These are phyloP conservation scores for Microchirus variegatus DNA, from an alignment of 2,797 vertebrate species.

Conservation along the genomic window DNA sequence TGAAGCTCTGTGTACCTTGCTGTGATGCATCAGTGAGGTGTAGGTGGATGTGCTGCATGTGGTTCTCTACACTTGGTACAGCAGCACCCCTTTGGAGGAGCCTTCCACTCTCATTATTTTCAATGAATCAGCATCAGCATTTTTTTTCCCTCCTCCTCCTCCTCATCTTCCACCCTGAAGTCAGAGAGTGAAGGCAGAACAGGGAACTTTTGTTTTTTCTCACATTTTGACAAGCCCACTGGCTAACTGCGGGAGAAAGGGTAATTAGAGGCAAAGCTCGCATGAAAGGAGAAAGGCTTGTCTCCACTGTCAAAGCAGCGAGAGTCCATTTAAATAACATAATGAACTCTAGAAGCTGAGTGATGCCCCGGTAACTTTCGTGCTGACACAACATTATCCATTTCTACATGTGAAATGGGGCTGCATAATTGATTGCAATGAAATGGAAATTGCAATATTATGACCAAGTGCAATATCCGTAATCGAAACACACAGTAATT, in stretches of 20 bases:
- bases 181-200: constrained; percentile 45
- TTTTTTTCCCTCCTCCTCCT: constrained; percentile 11
- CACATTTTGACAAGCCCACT: constrained; percentile 51
- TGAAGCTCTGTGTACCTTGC: constrained; percentile 35
- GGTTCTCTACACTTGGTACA: constrained; percentile 48
- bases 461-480: no score
- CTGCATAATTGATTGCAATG: no score
- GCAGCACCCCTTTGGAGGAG: constrained; percentile 56
- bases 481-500: no score
- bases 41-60: constrained; percentile 59
- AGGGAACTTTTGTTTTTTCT: constrained; percentile 52
- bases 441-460: no score
- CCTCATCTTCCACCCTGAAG: constrained; percentile 29
- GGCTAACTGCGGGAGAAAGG: constrained; percentile 48
- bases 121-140: constrained; percentile 55
- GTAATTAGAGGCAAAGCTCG: constrained; percentile 61
- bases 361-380: constrained; percentile 1
- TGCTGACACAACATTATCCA: neutral
- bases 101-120: constrained; percentile 76
- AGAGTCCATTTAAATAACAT: constrained; percentile 17
- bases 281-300: constrained; percentile 39
- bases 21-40: constrained; percentile 54
- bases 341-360: constrained; percentile 18
- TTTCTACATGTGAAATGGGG: neutral
- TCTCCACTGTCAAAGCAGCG: constrained; percentile 27